A percentile compares a stretch with the other conserved stretches of the same genome.
phyloP scores from a whole-genome alignment of 2,113 vertebrate species.

The Coptodon rendalli region DNA sequence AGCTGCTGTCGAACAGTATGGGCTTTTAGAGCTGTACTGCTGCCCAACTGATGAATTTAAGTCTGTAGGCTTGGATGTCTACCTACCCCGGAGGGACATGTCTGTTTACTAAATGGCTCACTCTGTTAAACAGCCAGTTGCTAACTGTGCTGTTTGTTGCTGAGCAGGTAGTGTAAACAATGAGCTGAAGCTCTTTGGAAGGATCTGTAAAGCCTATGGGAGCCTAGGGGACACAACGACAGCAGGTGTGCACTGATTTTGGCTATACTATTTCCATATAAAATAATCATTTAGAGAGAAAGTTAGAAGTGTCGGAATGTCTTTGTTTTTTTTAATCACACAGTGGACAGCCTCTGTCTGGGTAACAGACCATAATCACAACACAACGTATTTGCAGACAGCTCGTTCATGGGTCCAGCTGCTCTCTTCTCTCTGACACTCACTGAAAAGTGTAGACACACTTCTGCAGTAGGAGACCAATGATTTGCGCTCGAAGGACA shows the following conservation, averaged over 20 bases:
- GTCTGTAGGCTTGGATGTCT: neutral
- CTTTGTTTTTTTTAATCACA: neutral
- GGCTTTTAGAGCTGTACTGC: neutral
- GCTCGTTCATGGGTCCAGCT: neutral
- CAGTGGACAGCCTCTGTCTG: fast-evolving
- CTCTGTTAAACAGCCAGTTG: neutral
- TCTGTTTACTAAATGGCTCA: neutral
- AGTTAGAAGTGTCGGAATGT: neutral
- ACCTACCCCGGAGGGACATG: neutral
- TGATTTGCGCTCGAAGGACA: fast-evolving
- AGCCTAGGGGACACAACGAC: neutral
- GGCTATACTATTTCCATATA: neutral
- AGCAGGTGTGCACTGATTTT: neutral
- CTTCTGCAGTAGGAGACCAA: neutral
- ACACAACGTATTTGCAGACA: neutral
- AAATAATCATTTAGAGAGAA: neutral
- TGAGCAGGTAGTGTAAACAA: neutral
- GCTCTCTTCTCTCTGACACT: neutral
- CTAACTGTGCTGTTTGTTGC: neutral
- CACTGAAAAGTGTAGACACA: neutral
- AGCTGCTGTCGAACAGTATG: neutral
- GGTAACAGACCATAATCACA: neutral
- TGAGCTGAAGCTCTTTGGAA: neutral
- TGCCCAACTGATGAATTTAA: neutral
- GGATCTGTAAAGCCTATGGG: neutral